Evolutionary conservation across 2,888 invertebrate genomes (phyloP).

Genomic region (Caenorhabditis macrosperma): DNA sequence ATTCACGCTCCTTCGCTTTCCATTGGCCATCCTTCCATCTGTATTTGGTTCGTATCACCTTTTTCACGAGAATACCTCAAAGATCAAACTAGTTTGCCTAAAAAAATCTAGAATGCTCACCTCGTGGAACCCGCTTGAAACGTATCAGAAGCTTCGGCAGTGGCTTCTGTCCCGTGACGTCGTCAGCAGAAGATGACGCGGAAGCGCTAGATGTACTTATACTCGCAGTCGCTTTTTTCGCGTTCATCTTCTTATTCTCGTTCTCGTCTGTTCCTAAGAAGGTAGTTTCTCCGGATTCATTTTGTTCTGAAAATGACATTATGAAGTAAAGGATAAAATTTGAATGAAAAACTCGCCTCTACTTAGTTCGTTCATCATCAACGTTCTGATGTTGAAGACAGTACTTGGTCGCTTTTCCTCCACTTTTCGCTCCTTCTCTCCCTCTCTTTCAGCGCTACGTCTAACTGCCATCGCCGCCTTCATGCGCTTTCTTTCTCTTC

Average conservation of each 20-base stretch:
- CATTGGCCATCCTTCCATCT: neutral
- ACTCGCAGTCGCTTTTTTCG: neutral
- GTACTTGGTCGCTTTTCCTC: neutral
- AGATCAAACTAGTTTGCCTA: neutral
- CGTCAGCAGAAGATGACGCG: neutral
- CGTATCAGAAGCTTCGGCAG: slow-evolving; percentile 1
- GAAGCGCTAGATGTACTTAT: neutral
- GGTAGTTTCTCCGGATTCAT: neutral
- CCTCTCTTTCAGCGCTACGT: slow-evolving; percentile 7
- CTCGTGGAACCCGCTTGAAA: neutral
- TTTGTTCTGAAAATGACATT: neutral
- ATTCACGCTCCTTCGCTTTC: neutral
- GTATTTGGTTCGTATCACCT: neutral
- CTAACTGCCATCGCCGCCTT: neutral
- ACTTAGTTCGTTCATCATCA: too few relatives aligned
- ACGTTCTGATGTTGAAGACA: neutral
- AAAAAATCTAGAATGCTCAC: neutral
- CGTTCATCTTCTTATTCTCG: neutral
- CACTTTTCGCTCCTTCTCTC: neutral
- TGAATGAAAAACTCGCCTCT: too few relatives aligned
- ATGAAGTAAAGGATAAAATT: too few relatives aligned
- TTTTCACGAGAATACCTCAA: slow-evolving; percentile 7
- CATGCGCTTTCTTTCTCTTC: slow-evolving; percentile 3
- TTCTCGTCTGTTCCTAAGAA: slow-evolving; percentile 2
- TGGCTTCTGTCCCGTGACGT: neutral